Percentiles rank a stretch among this genome's conserved stretches.
Conservation (phyloP, 1,140 invertebrate species). For the Tribolium castaneum region DNA sequence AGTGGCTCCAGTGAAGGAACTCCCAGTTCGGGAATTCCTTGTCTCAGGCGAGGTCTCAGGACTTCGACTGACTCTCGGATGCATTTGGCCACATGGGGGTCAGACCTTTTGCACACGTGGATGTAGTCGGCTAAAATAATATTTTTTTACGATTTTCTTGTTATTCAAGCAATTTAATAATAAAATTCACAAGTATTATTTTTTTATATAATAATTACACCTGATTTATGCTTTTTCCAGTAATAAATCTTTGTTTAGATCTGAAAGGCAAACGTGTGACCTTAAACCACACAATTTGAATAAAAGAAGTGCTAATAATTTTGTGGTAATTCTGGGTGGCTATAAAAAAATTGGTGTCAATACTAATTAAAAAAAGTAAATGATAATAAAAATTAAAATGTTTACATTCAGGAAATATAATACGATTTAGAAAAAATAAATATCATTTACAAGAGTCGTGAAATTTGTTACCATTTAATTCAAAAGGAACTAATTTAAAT, state of each 20-base stretch:
- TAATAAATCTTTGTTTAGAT: background rate
- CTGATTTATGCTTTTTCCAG: background rate
- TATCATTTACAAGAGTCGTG: too few species aligned
- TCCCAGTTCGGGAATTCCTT: conserved; percentile 73
- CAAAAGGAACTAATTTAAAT: too few species aligned
- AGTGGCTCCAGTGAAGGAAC: conserved; percentile 74
- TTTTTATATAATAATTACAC: background rate
- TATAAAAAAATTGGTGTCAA: too few species aligned
- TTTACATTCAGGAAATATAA: too few species aligned
- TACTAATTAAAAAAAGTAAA: too few species aligned
- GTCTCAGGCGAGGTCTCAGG: conserved; percentile 66
- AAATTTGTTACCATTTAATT: too few species aligned
- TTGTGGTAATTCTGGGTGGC: too few species aligned
- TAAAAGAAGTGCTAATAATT: background rate
- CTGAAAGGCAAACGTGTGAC: background rate
- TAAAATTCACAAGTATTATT: too few species aligned
- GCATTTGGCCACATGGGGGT: conserved; percentile 71
- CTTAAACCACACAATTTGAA: background rate
- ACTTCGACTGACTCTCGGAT: conserved; percentile 67
- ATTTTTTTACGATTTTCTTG: background rate
- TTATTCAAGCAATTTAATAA: too few species aligned
- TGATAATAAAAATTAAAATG: too few species aligned
- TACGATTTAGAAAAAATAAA: too few species aligned
- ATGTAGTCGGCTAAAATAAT: conserved; percentile 73
- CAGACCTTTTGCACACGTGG: conserved; percentile 71